These are phyloP conservation scores for Dendrolimus punctatus DNA, from an alignment of 1,140 invertebrate genomes.

Conservation along the genomic window DNA sequence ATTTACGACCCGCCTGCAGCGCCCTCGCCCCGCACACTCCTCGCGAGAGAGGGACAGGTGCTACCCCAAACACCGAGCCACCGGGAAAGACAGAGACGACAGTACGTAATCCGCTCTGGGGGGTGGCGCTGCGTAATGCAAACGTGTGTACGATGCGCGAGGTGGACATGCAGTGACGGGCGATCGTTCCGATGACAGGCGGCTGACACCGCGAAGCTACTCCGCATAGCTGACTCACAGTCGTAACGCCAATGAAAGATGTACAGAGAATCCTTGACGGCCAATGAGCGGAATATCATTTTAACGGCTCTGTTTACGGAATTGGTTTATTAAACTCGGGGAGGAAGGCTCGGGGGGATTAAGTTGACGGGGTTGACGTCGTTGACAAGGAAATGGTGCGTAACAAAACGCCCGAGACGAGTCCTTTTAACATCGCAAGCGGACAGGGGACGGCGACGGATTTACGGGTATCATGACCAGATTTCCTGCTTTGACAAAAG, in stretches of 20 bases:
- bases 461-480: constrained; percentile 59
- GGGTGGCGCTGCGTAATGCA: constrained; percentile 70
- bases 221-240: constrained; percentile 52
- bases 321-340: constrained; percentile 11
- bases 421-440: constrained; percentile 44
- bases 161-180: constrained; percentile 63
- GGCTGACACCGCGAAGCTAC: constrained; percentile 43
- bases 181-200: constrained; percentile 61
- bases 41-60: constrained; percentile 37
- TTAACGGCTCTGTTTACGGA: constrained; percentile 26
- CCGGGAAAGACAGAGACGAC: constrained; percentile 43
- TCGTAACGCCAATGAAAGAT: constrained; percentile 44
- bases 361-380: constrained; percentile 39
- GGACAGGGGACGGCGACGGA: constrained; percentile 55
- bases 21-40: constrained; percentile 52
- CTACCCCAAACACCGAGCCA: constrained; percentile 8
- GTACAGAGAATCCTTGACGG: constrained; percentile 30
- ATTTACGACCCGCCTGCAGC: constrained; percentile 71
- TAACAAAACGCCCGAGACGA: constrained; percentile 48
- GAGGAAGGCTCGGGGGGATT: constrained; percentile 25
- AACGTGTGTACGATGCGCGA: constrained; percentile 67
- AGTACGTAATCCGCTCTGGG: constrained; percentile 40
- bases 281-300: constrained; percentile 38
- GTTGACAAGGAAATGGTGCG: constrained; percentile 49
- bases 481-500: constrained; percentile 56